Evolutionary conservation across 2,888 invertebrate species (phyloP).

Genomic region (Hyles lineata): DNA sequence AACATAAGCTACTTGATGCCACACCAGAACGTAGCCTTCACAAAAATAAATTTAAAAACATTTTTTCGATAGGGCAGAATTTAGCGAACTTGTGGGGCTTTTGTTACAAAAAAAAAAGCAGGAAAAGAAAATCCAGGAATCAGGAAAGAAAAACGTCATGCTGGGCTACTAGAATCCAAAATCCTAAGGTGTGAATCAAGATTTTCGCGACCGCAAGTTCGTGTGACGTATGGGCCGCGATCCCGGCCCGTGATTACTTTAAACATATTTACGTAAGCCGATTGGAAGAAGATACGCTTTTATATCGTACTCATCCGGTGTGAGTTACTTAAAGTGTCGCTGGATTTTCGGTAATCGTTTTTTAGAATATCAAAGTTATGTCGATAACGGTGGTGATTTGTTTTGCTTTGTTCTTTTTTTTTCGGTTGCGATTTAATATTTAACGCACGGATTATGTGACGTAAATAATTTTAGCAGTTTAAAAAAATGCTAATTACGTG

Average conservation of each 20-base stretch:
- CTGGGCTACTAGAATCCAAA: neutral
- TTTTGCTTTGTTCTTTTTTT: neutral
- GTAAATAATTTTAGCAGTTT: too few species aligned
- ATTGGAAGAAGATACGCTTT: neutral
- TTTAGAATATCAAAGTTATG: neutral
- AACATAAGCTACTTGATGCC: too few species aligned
- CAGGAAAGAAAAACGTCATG: neutral
- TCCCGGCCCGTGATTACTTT: constrained; percentile 35
- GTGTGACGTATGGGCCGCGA: constrained; percentile 35
- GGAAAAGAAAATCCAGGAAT: too few species aligned
- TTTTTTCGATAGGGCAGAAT: too few species aligned
- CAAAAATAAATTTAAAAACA: too few species aligned
- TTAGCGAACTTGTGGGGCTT: too few species aligned
- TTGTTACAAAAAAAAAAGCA: too few species aligned
- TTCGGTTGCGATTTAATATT: neutral
- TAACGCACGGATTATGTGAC: too few species aligned
- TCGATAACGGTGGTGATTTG: neutral
- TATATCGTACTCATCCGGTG: neutral
- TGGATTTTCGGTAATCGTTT: constrained; percentile 6
- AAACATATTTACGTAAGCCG: constrained; percentile 32
- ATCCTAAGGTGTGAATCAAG: too few species aligned
- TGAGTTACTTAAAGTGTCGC: constrained; percentile 6
- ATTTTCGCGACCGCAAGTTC: constrained; percentile 29
- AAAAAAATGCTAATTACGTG: too few species aligned
- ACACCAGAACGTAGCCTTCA: too few species aligned